Base-by-base conservation (phyloP, 2,113 vertebrate species). In the Symphodus melops region DNA sequence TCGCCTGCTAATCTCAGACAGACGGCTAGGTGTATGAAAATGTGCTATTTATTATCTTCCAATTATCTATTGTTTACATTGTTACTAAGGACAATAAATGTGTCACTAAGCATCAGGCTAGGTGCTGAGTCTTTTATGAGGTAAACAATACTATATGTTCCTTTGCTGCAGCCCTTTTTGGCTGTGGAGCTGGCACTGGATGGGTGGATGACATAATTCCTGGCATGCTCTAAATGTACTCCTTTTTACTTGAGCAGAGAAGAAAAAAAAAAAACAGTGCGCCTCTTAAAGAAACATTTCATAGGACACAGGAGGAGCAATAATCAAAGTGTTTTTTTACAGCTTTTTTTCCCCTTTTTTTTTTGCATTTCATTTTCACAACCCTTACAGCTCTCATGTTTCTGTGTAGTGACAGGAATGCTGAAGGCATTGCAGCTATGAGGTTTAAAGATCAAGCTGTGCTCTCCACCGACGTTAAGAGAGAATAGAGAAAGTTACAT, bases 61-160 rank as follows among this genome's bases (percentile, higher is more conserved):
- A 93, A 91, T 95, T 96, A 95, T 95, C 93, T 93, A 91, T 93
- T 96, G 94, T 98, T 97, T 97, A 92, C 91, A 92, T 92, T 86
- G 96, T 98, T 97, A 94, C 97, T 95, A 97, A 85, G 95, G 92
- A 93, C 94, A 92, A 95, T 94, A 95, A 95, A 93, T 94, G 85
- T 95, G 94, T 96, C 89, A 94, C 87, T 94, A 94, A 93, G 94
- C 94, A 89, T 92, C 92, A 83, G 72, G 84, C 83, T 94, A 95
- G 94, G 93, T 94, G 94, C 94, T 96, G 94, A 94, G 94, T 95
- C 96, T 91, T 96, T 94, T 94, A 95, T 90, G 95, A 95, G 95
- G 95, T 96, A 96, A 97, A 97, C 96, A 96, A 95, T 96, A 96
- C 95, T 96, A 95, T 94, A 95, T 95, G 94, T 95, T 96, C 95